Conservation (phyloP, 2,797 vertebrate species). For the Enteromius fasciolatus region DNA sequence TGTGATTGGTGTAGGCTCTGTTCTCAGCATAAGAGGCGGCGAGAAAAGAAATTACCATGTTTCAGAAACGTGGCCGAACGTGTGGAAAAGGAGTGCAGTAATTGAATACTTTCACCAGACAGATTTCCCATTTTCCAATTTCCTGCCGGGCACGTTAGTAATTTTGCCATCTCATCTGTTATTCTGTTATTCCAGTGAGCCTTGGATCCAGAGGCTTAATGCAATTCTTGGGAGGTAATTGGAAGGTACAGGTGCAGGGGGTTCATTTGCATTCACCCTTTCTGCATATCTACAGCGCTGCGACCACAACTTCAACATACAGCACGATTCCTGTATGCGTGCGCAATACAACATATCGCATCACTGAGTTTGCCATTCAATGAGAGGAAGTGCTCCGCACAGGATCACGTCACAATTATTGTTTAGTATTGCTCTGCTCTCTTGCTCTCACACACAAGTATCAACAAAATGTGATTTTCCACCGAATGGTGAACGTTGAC, state of each 20-base stretch:
- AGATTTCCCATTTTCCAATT: conserved; percentile 72
- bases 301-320: conserved; percentile 9
- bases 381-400: conserved; percentile 10
- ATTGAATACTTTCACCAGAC: conserved; percentile 67
- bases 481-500: not conserved
- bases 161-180: conserved; percentile 83
- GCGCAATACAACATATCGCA: conserved; percentile 26
- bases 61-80: conserved; percentile 62
- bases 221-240: conserved; percentile 81
- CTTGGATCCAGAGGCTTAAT: conserved; percentile 75
- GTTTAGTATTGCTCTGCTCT: not conserved
- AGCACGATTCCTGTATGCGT: conserved; percentile 15
- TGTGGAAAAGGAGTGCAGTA: conserved; percentile 62
- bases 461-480: not conserved
- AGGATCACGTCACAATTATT: conserved; percentile 1
- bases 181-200: conserved; percentile 79
- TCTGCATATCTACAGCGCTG: conserved; percentile 51
- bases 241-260: conserved; percentile 82
- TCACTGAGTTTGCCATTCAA: not conserved
- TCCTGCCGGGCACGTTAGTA: conserved; percentile 75
- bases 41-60: conserved; percentile 65
- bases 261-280: conserved; percentile 79
- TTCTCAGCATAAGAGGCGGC: conserved; percentile 62
- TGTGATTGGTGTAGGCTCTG: conserved; percentile 64
- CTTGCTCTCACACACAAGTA: conserved; percentile 11